Evolutionary conservation across 2,113 vertebrate species (phyloP), one percentile per base, ranked within the genome.

Genomic region (Calidris pygmaea): DNA sequence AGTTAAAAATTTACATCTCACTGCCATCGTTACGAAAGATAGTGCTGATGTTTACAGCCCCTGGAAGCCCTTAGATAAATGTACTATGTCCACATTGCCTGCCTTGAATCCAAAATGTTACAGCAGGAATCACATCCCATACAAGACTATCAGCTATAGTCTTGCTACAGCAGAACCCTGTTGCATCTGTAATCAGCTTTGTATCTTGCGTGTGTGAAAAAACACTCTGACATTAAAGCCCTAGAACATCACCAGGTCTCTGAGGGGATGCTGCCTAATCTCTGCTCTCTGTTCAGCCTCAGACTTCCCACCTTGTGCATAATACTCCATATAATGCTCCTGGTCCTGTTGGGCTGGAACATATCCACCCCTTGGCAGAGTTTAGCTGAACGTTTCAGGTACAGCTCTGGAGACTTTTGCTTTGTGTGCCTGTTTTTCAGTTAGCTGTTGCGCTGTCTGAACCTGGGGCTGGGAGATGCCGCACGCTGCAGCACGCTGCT

Each of bases 21-120:
- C 52, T 77, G 53, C 85, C 35, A 39, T 74, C 68, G 50, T 76
- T 62, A n/a, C 63, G 66, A 29, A 90, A 79, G 39, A 60, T 90
- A 84, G 88, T 76, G 72, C 65, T 94, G 89, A 94, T 93, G 55
- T 75, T 90, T 86, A 70, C 37, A 95, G 82, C 68, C 82, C 37
- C 24, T 86, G 52, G 67, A 92, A 87, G 21, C 41, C 17, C 43
- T 85, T 60, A 89, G 66, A 80, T 93, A 85, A 92, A 87, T 35
- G 35, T 59, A 34, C 43, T 68, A 14, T 58, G 71, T 59, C 78
- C n/a, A 17, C 35, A 43, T 13, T 87, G 34, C 60, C 66, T 66
- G 34, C 35, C 35, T 91, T 21, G 75, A 76, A 88, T 91, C 16
- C 43, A 60, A 70, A 88, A 43, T 24, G n/a, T 22, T 63, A 45